Base-by-base conservation (phyloP, 2,113 vertebrate species). In the Dasyprocta punctata region DNA sequence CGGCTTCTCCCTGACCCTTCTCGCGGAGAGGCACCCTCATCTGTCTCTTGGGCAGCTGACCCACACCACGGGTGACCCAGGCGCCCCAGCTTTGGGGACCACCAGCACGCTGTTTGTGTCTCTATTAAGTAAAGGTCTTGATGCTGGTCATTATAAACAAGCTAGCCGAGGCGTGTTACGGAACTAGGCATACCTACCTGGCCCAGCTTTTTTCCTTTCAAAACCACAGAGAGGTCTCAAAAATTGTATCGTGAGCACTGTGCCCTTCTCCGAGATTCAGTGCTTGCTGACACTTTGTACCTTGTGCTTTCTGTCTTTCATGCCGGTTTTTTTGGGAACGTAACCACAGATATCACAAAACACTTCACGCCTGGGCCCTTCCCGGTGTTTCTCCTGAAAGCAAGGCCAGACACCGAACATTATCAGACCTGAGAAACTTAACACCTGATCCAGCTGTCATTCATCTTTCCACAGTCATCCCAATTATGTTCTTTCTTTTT, bases 51-150 rank as follows among this genome's bases (percentile, higher is more conserved):
- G 61, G 86, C 73, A 88, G 92, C 24, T 77, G 75, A 49, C 41
- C 1, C 3, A 0, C 1, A 0, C 9, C 28, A 54, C 60, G 65
- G 36, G 33, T 67, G 33, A 67, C 33, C 10, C 8, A 38, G 7
- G 54, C 47, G 49, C 26, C 2, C 12, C 16, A n/a, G 52, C 3
- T 54, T 3, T n/a, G 61, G 41, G 19, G 56, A 30, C 22, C 44
- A 5, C 71, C 63, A 77, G 52, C 54, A 63, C 41, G 20, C 60
- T 26, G 2, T 41, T 30, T 38, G 7, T 44, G 41, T 0, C 33
- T 52, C 47, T 69, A 12, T 44, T 6, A 83, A 60, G 14, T 20
- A 41, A 56, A 26, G 44, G n/a, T 36, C 3, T 3, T 8, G 2
- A 13, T 78, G 44, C 44, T 6, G 36, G 28, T 78, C 1, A 11